A percentile compares a stretch with the other conserved stretches of the same genome.
phyloP scores from a whole-genome alignment of 2,797 vertebrate species.

The Emydoidea blandingii region DNA sequence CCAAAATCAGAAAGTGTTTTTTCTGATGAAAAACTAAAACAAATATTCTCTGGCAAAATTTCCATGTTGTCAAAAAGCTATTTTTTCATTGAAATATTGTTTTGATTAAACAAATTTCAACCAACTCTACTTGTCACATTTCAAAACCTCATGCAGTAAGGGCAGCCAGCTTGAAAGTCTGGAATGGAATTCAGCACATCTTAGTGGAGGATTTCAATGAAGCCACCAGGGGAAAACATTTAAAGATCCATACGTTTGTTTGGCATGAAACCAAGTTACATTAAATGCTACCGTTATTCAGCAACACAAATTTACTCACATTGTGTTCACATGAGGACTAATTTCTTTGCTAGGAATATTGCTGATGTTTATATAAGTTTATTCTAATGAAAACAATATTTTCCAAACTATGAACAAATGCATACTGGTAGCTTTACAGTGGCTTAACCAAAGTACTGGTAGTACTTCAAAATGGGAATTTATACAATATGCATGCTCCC shows the following conservation, averaged over 20 bases:
- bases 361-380: conserved; percentile 76
- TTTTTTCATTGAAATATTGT: neutral
- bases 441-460: conserved; percentile 52
- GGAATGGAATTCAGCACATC: conserved; percentile 58
- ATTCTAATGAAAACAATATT: conserved; percentile 78
- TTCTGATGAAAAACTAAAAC: neutral
- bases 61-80: conserved; percentile 1
- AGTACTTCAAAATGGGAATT: conserved; percentile 46
- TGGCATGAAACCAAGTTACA: conserved; percentile 76
- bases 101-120: neutral
- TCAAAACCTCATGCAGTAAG: conserved; percentile 55
- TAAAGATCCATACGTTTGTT: conserved; percentile 78
- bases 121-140: conserved; percentile 12
- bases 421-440: conserved; percentile 49
- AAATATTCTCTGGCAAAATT: neutral
- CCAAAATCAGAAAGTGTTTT: neutral
- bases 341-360: conserved; percentile 81
- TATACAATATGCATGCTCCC: conserved; percentile 26
- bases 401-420: conserved; percentile 68
- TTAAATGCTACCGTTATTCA: conserved; percentile 71
- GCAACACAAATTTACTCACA: conserved; percentile 78
- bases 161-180: conserved; percentile 54
- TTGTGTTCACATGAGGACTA: conserved; percentile 75
- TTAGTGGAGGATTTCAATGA: conserved; percentile 71
- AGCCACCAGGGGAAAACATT: conserved; percentile 68